Evolutionary conservation across 1,140 invertebrate genomes (phyloP), one percentile per base, ranked within the genome.

Genomic region (Macrostomum lignano): DNA sequence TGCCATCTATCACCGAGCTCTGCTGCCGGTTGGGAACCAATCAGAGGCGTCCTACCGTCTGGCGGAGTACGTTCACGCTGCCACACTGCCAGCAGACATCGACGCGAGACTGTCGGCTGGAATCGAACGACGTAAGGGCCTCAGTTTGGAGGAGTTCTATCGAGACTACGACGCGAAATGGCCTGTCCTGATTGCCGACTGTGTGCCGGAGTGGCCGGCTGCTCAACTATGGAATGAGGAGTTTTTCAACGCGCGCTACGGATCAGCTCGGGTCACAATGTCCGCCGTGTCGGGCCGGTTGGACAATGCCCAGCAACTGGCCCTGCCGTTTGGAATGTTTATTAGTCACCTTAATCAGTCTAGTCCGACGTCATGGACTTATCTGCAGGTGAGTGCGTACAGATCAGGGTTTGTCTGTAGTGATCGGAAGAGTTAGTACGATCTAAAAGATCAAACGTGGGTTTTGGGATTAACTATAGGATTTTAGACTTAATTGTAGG

Each of bases 121-220:
- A 11, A 36, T 50, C 7, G 48, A 50, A 28, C 41, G 39, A 34
- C 35, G 48, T 11, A 40, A 36, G 1, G 22, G 34, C 7, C 31
- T 50, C 2, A 37, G 39, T 9, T 15, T 47, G 10, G 28, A 44
- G 20, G 48, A 50, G 36, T 50, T 47, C 28, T 37, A 35, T 23
- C 44, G 48, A 33, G 36, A 47, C 1, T 50, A 50, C 38, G 45
- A 48, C 42, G 43, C 40, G 11, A 48, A 48, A 42, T 50, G 48
- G 48, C 48, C 32, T 31, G 31, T 31, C 11, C n/a, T 11, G 17
- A 21, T 52, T 1, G 47, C 42, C 6, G 48, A 51, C 38, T 39
- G 48, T 9, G 42, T 48, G 10, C 36, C 32, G 3, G 39, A 38
- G 5, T 52, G 49, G 49, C 33, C 36, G 11, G 49, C 49, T 0